These are phyloP conservation scores for Biston stratarius DNA, from an alignment of 2,888 invertebrate genomes.

Conservation along the genomic window DNA sequence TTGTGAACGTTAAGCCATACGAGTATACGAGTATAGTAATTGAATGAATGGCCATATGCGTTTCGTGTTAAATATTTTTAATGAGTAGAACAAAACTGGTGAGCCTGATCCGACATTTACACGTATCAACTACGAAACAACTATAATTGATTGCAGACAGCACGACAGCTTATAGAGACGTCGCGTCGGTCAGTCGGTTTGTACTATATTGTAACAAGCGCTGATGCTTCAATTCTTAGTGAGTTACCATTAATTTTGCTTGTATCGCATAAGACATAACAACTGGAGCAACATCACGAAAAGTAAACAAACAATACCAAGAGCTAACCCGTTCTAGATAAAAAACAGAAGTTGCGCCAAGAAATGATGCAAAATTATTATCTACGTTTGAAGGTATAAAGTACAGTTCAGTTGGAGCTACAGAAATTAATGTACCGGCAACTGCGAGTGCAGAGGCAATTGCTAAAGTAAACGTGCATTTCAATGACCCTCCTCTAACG, in stretches of 20 bases:
- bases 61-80: slow-evolving; percentile 3
- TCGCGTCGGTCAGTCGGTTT: not conserved
- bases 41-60: no score
- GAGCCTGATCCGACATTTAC: not conserved
- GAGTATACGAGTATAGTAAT: no score
- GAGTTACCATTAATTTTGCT: slow-evolving; percentile 3
- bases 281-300: not conserved
- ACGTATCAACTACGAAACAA: slow-evolving; percentile 4
- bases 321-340: slow-evolving; percentile 6
- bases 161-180: not conserved
- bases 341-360: slow-evolving; percentile 18
- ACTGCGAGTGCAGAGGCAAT: slow-evolving; percentile 11
- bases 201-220: not conserved
- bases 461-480: slow-evolving; percentile 23
- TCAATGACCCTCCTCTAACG: slow-evolving; percentile 31
- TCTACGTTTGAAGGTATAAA: slow-evolving; percentile 18
- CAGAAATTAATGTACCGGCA: slow-evolving; percentile 36
- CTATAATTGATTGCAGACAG: slow-evolving; percentile 18
- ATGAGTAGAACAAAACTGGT: slow-evolving; percentile 13
- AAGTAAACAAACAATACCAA: slow-evolving; percentile 16
- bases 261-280: not conserved
- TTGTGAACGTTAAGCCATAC: no score
- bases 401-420: slow-evolving; percentile 18
- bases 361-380: slow-evolving; percentile 18
- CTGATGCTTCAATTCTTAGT: not conserved